Base-by-base conservation (phyloP, 2,888 invertebrate genomes). In the Hydrotaea diabolus region DNA sequence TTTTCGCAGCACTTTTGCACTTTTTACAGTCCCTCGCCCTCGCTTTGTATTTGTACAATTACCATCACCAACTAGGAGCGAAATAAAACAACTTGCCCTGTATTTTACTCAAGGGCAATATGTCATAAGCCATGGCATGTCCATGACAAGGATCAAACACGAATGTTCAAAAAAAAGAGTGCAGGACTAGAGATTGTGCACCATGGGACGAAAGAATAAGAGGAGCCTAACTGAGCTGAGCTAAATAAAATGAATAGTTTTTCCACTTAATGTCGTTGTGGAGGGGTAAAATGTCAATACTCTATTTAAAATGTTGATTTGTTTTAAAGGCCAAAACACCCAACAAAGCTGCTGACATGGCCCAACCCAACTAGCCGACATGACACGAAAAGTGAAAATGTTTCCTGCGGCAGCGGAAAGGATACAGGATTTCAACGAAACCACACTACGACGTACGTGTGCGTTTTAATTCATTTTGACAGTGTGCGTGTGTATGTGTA, bases 81-180 rank as follows among this genome's bases (percentile, higher is more conserved):
- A 26, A 59, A 59, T 26, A 15, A 59, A 23, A 59, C 59, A 23
- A 59, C 26, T 59, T 59, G 13, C 59, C 23, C 59, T 26, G 5
- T 59, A 23, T 59, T 59, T 26, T 26, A 78, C 71, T 78, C 62
- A 78, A 75, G 78, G 71, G 72, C 76, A 76, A 82, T 64, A 64
- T 76, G 79, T 73, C 72, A 83, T 79, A 83, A 83, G 79, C 79
- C 76, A 79, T 73, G 76, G 49, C 76, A 59, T 31, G 57, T 64
- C 46, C 62, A 49, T 59, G 66, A 66, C 26, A 59, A 23, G 59
- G 23, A 59, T 23, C 59, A 26, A 59, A 23, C 59, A 59, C 59
- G 26, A 59, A 59, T 21, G 15, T 43, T 31, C 7, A 31, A 31
- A 31, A 7, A 31, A 4, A 31, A 31, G 43, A 13, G 43, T 43